phyloP scores from a whole-genome alignment of 2,113 vertebrate species.

The Paradoxurus hermaphroditus region DNA sequence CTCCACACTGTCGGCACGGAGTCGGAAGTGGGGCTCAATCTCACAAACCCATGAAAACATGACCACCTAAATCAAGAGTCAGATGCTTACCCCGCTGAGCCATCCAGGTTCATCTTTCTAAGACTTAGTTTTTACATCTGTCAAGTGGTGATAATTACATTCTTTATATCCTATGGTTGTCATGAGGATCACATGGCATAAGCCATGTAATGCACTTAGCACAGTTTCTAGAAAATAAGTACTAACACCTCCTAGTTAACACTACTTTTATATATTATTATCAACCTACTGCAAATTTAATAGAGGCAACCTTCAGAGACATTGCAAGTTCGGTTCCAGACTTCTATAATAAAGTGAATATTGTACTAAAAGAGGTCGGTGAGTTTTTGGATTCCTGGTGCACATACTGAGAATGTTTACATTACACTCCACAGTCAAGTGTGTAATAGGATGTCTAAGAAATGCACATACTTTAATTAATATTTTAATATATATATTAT shows the following conservation, averaged over 20 bases:
- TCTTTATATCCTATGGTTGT: background rate
- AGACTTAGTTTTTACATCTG: background rate
- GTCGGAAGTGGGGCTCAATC: too few species aligned
- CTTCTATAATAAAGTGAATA: background rate
- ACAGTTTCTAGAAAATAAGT: background rate
- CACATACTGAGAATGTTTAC: background rate
- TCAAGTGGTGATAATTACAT: background rate
- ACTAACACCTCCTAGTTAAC: background rate
- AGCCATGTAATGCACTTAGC: background rate
- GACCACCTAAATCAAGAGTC: too few species aligned
- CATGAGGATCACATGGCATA: background rate
- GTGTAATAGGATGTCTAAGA: background rate
- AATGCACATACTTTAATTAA: background rate
- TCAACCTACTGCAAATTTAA: background rate
- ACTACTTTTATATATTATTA: background rate
- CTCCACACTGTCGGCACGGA: too few species aligned
- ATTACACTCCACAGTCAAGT: background rate
- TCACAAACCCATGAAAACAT: too few species aligned
- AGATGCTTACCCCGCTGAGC: too few species aligned
- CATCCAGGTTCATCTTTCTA: background rate
- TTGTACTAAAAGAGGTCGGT: background rate
- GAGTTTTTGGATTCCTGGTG: background rate
- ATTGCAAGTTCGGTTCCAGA: background rate
- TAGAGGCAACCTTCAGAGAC: background rate
- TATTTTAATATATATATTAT: too few species aligned